Evolutionary conservation across 2,113 vertebrate genomes (phyloP), one percentile per base, ranked within the genome.

Genomic region (Thamnaconus septentrionalis): DNA sequence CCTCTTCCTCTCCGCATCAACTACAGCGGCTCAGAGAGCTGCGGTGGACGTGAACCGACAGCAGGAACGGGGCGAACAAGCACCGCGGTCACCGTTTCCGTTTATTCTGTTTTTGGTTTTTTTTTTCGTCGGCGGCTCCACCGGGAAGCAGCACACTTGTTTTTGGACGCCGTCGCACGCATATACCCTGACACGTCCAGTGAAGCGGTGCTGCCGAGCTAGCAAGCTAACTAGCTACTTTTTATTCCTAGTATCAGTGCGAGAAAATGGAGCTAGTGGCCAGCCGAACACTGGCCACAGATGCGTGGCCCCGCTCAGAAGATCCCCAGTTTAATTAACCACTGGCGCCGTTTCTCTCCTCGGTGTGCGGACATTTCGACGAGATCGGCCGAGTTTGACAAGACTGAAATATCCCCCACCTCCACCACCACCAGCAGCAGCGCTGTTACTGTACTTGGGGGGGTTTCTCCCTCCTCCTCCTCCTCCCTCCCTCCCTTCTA

Each of bases 181-280:
- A 92, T 87, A 92, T 90, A 85, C 88, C 85, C 81, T 92, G 93
- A 94, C 94, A 93, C 94, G 92, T 94, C 90, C 93, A 85, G 91
- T 80, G 74, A 80, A 83, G 84, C 18, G 18, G 72, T 64, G 67
- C 85, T 82, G 41, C 61, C 42, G 53, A 66, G 88, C 89, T 91
- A 91, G 86, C 90, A 79, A 48, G 88, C 92, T 92, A 89, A 88
- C 89, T 84, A 90, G 90, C 91, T 90, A 89, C 91, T 91, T 87
- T 31, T 89, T 82, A 87, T 87, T 85, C 81, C 82, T 69, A 82
- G 79, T 79, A 75, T 88, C 66, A 73, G 64, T 84, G 87, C 84
- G 64, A 83, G 88, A 80, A 87, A 83, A 83, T 76, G 79, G 75
- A 81, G 81, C 88, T 69, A 79, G 69, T 73, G 87, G 66, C 48